Conservation (phyloP, 2,888 invertebrate genomes). For the Oxystoma pomonae region DNA sequence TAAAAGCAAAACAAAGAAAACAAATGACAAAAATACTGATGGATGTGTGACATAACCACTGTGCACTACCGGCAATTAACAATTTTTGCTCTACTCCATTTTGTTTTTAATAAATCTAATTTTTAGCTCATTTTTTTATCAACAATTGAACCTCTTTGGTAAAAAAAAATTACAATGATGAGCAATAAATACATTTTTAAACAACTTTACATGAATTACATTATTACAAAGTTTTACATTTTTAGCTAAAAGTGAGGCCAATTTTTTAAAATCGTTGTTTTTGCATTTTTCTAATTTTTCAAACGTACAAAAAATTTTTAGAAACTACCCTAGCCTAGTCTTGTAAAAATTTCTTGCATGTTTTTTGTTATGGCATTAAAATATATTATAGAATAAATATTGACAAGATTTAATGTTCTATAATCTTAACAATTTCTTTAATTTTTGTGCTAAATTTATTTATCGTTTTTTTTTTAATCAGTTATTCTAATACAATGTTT, state of each 20-base stretch:
- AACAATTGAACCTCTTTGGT: slow-evolving; percentile 44
- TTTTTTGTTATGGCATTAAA: too few relatives aligned
- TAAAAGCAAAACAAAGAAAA: neutral
- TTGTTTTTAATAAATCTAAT: slow-evolving; percentile 27
- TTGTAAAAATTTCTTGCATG: too few relatives aligned
- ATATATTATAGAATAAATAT: too few relatives aligned
- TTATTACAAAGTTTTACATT: slow-evolving; percentile 2
- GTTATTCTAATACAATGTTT: too few relatives aligned
- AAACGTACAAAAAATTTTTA: too few relatives aligned
- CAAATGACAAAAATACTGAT: slow-evolving; percentile 37
- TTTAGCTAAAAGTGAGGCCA: slow-evolving; percentile 17
- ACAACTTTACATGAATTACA: slow-evolving; percentile 32
- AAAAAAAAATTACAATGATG: slow-evolving; percentile 43
- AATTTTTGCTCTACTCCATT: slow-evolving; percentile 34
- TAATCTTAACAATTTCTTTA: too few relatives aligned
- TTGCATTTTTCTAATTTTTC: too few relatives aligned
- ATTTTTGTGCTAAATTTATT: too few relatives aligned
- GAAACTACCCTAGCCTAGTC: too few relatives aligned
- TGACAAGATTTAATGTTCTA: too few relatives aligned
- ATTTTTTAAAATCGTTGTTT: slow-evolving; percentile 30
- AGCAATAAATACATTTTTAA: slow-evolving; percentile 41
- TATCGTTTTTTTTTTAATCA: too few relatives aligned
- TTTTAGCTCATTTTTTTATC: slow-evolving; percentile 38
- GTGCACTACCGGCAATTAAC: slow-evolving; percentile 41
- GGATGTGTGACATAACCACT: slow-evolving; percentile 42